Conservation (phyloP, 37 sponge, comb jelly and placozoan species). For the Lycopodina hypogea region DNA sequence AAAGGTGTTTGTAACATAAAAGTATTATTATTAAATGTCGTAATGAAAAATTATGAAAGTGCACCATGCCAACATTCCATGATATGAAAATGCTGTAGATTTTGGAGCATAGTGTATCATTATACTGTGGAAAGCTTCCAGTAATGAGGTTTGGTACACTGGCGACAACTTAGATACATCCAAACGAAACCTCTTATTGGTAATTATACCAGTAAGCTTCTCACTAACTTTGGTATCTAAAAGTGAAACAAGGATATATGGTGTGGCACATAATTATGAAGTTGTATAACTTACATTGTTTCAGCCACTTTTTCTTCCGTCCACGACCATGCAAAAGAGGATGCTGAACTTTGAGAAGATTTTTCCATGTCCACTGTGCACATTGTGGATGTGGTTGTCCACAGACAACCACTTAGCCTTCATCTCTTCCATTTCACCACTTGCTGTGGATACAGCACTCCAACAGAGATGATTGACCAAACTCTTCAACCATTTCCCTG, state of each 20-base stretch:
- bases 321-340: neutral
- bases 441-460: slow-evolving; percentile 39
- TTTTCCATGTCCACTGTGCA: slow-evolving; percentile 6
- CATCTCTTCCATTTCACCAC: slow-evolving; percentile 20
- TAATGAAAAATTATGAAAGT: neutral
- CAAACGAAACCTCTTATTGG: neutral
- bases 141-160: slow-evolving; percentile 49
- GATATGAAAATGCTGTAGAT: slow-evolving; percentile 43
- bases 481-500: slow-evolving; percentile 48
- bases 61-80: slow-evolving; percentile 39
- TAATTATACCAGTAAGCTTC: slow-evolving; percentile 30
- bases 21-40: too few species aligned
- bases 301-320: slow-evolving; percentile 31
- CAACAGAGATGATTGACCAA: slow-evolving; percentile 56
- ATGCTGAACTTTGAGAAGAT: neutral
- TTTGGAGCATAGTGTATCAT: slow-evolving; percentile 78
- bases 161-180: slow-evolving; percentile 38
- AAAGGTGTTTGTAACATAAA: too few species aligned
- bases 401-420: slow-evolving; percentile 60
- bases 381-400: slow-evolving; percentile 34
- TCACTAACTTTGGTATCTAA: slow-evolving; percentile 58
- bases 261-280: neutral
- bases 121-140: slow-evolving; percentile 74
- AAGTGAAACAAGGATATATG: neutral
- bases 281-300: slow-evolving; percentile 30